Evolutionary conservation across 2,888 invertebrate genomes (phyloP).

Genomic region (Vanessa cardui): DNA sequence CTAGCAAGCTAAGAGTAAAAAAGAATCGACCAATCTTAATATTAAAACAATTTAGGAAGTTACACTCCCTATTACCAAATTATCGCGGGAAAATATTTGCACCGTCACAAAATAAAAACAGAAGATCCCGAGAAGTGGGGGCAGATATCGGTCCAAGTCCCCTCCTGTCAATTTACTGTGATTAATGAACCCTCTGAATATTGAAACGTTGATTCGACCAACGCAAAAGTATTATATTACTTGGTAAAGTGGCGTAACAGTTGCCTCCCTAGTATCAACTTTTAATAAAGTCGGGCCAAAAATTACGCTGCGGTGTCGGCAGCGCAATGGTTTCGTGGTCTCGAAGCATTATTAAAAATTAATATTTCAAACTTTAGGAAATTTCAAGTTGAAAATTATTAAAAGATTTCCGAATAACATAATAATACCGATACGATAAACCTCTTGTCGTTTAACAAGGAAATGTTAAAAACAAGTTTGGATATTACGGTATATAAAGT

Average conservation of each 20-base stretch:
- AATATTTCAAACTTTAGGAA: conserved; percentile 40
- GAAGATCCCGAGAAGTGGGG: conserved; percentile 45
- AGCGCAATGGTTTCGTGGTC: conserved; percentile 37
- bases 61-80: conserved; percentile 46
- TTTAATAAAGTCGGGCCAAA: conserved; percentile 66
- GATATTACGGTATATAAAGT: background rate
- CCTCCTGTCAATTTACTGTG: conserved; percentile 79
- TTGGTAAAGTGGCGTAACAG: conserved; percentile 59
- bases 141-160: conserved; percentile 61
- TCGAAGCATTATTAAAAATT: conserved; percentile 42
- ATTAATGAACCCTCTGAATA: conserved; percentile 79
- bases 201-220: conserved; percentile 79
- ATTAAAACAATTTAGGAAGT: conserved; percentile 32
- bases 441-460: background rate
- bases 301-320: conserved; percentile 46
- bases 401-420: conserved; percentile 22
- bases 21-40: conserved; percentile 20
- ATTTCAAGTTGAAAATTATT: conserved; percentile 35
- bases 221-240: conserved; percentile 75
- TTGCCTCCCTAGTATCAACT: conserved; percentile 54
- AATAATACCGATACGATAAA: background rate
- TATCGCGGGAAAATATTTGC: conserved; percentile 51
- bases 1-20: background rate
- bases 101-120: conserved; percentile 54
- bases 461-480: background rate